These are phyloP conservation scores for Junonia oenone DNA, from an alignment of 2,888 invertebrate genomes.

Conservation along the genomic window DNA sequence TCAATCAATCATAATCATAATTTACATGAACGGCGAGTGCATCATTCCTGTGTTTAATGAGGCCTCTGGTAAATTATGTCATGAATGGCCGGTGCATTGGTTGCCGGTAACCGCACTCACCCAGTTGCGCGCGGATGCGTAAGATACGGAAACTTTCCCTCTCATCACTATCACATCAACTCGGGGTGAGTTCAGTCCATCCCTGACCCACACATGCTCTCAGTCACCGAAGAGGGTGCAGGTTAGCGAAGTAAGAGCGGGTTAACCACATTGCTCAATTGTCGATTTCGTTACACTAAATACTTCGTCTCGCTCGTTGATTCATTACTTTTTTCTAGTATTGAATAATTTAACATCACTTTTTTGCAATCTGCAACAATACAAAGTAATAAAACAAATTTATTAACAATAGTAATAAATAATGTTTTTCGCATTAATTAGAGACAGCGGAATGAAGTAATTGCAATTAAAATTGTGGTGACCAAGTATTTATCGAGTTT, in stretches of 20 bases:
- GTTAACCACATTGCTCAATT: slow-evolving; percentile 10
- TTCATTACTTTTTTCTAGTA: not conserved
- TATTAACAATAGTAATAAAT: not conserved
- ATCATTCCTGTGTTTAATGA: slow-evolving; percentile 58
- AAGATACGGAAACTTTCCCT: slow-evolving; percentile 73
- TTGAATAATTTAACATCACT: not conserved
- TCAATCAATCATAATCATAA: slow-evolving; percentile 21
- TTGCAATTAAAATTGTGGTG: not conserved
- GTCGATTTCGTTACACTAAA: not conserved
- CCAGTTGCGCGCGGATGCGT: slow-evolving; percentile 71
- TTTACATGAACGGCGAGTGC: slow-evolving; percentile 9
- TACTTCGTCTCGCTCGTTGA: not conserved
- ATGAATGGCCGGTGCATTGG: slow-evolving; percentile 73
- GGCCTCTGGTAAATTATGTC: slow-evolving; percentile 70
- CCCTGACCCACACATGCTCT: slow-evolving; percentile 22
- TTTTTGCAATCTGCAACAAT: not conserved
- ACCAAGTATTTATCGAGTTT: not conserved
- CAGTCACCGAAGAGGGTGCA: slow-evolving; percentile 23
- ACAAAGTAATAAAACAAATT: not conserved
- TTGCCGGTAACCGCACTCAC: slow-evolving; percentile 71
- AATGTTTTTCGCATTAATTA: not conserved
- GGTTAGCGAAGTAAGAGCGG: slow-evolving; percentile 18
- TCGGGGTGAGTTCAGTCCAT: slow-evolving; percentile 45
- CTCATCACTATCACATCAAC: slow-evolving; percentile 67
- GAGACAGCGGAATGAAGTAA: not conserved